Evolutionary conservation across 30 jellyfish, hydroid and myxozoan species (phyloP).

Genomic region (Mastigias papua): DNA sequence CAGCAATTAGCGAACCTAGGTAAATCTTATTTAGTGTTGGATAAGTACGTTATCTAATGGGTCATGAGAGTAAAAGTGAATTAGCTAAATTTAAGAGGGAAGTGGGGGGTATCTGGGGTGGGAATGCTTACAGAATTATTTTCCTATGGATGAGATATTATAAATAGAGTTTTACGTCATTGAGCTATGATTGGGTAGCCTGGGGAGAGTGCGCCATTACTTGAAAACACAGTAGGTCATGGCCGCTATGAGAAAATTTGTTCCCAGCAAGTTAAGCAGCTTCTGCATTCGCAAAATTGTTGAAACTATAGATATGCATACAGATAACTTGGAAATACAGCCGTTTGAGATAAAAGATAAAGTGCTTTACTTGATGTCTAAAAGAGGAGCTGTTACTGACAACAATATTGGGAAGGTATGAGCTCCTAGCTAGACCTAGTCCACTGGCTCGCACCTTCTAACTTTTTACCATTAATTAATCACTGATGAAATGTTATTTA

Average conservation of each 20-base stretch:
- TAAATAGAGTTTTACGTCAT: background rate
- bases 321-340: background rate
- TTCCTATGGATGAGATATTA: too few species aligned
- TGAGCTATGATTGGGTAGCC: background rate
- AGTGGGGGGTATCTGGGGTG: too few species aligned
- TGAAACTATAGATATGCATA: slow-evolving; percentile 18
- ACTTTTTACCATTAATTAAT: too few species aligned
- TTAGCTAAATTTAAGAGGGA: too few species aligned
- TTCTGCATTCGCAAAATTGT: slow-evolving; percentile 32
- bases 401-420: slow-evolving; percentile 51
- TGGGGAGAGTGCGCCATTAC: slow-evolving; percentile 8
- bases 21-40: too few species aligned
- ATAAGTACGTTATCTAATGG: too few species aligned
- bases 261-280: slow-evolving; percentile 44
- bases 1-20: too few species aligned
- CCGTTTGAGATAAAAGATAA: slow-evolving; percentile 48
- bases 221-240: slow-evolving; percentile 4
- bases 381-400: slow-evolving; percentile 54
- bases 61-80: too few species aligned
- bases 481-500: too few species aligned
- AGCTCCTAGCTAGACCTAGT: background rate
- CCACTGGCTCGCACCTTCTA: too few species aligned
- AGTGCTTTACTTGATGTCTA: slow-evolving; percentile 47
- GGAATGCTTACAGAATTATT: too few species aligned
- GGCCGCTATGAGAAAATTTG: slow-evolving; percentile 6